Evolutionary conservation across 2,888 invertebrate genomes (phyloP), one percentile per base, ranked within the genome.

Genomic region (Camptogramma bilineatum): DNA sequence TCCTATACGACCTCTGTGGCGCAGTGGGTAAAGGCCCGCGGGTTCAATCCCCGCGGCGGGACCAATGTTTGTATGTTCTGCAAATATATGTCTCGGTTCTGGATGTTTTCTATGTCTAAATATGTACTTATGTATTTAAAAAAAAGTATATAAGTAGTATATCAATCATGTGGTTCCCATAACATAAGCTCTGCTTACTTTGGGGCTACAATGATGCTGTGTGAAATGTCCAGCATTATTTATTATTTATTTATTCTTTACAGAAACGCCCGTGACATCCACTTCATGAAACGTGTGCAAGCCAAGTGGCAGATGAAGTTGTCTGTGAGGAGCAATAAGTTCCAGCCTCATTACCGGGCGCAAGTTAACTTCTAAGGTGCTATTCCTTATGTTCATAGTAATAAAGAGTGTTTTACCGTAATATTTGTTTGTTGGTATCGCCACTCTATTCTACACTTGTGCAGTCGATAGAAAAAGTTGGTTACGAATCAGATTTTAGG

Each of bases 231-330:
- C n/a, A n/a, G n/a, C n/a, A n/a, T n/a, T n/a, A n/a, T n/a, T n/a
- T n/a, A n/a, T n/a, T n/a, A n/a, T n/a, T n/a, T n/a, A n/a, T 42
- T 72, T 63, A 73, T 76, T 69, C 66, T 70, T 88, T 86, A 19
- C 85, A 96, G 96, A 83, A 97, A 96, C 90, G 97, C 97, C 0
- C 94, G 96, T 54, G 98, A 98, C 86, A 95, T 98, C 57, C 96
- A 96, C 81, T 96, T 96, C 78, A 96, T 98, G 96, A 96, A 96
- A 79, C 94, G 96, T 48, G 93, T 97, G 2, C 96, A 97, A 72
- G 94, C 96, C 0, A 97, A 96, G 84, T 96, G 96, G 93, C 94
- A 94, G 70, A 95, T 96, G 88, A 95, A 96, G 81, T 84, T 98
- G 52, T 96, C 97, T n/a, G 85, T 96, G 52, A 96, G 95, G 82